Base-by-base conservation (phyloP, 2,797 vertebrate species). In the Gadopsis marmoratus region DNA sequence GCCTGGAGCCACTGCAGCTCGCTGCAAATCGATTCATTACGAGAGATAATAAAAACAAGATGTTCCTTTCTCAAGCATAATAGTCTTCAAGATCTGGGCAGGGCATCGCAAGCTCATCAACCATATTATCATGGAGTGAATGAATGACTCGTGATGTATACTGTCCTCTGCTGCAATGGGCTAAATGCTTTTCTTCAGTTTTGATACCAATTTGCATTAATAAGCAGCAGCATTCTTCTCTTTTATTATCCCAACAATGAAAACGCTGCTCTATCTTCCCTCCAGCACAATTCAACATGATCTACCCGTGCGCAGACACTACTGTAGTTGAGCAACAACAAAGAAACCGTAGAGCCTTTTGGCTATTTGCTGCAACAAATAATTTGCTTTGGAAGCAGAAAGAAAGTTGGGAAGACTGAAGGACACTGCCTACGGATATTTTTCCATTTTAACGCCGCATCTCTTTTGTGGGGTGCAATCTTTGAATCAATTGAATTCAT, bases 361-460 rank as follows among this genome's bases (percentile, higher is more conserved):
- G 86, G 93, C 88, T 86, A 78, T 94, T 94, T 92, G 80, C 92
- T 85, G 67, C 83, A 82, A 85, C 86, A 93, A 91, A 93, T 92
- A 75, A 94, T 92, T 90, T 90, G 88, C 91, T 94, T 90, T 92
- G 90, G 90, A 91, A 91, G 90, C 82, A 92, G 80, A 94, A 89
- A 86, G 71, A 74, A 87, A 88, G 86, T 91, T 91, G 61, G 73
- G 41, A 77, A 77, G 82, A 82, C 74, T 85, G 87, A 82, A 83
- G 85, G 89, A 89, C 84, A 60, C 55, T 31, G 89, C 89, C 79
- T 17, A 37, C 78, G 88, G 89, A 90, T 80, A 74, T 74, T 75
- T 85, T 83, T 67, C 64, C 63, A 55, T 89, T 76, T 81, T 62
- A 70, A 76, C 75, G 56, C 71, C 23, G 50, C 50, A 79, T 71